Conservation (phyloP, 2,888 invertebrate species). For the Nomada hirtipes region DNA sequence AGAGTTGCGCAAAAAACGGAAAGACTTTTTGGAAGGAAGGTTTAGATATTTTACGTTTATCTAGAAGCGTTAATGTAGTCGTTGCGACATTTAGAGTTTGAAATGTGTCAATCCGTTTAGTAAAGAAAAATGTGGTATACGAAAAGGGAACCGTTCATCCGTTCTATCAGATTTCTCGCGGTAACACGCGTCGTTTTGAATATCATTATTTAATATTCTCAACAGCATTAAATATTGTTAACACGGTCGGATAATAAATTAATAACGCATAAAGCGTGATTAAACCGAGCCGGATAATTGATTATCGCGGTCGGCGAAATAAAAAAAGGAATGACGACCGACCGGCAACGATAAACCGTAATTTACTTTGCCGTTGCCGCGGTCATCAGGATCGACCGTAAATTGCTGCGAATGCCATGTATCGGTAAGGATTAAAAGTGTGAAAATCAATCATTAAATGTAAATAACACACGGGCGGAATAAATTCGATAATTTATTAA, state of each 20-base stretch:
- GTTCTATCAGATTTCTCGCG: slow-evolving; percentile 8
- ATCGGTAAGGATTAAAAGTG: slow-evolving; percentile 55
- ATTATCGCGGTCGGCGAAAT: slow-evolving; percentile 41
- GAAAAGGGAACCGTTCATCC: slow-evolving; percentile 3
- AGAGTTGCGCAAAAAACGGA: too few species aligned
- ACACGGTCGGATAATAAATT: slow-evolving; percentile 55
- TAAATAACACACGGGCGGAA: slow-evolving; percentile 46
- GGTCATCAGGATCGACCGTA: slow-evolving; percentile 45
- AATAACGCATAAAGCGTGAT: slow-evolving; percentile 57
- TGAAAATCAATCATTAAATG: slow-evolving; percentile 53
- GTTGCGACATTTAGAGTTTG: too few species aligned
- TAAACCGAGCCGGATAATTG: slow-evolving; percentile 56
- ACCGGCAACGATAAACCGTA: slow-evolving; percentile 49
- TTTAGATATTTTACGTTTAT: too few species aligned
- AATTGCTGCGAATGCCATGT: slow-evolving; percentile 36
- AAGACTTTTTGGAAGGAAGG: too few species aligned
- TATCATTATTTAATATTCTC: slow-evolving; percentile 53
- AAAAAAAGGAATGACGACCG: slow-evolving; percentile 44
- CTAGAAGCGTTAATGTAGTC: too few species aligned
- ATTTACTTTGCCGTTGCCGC: slow-evolving; percentile 44
- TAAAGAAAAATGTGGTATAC: too few species aligned
- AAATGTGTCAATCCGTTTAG: too few species aligned
- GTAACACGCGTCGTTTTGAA: slow-evolving; percentile 21
- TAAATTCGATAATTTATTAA: slow-evolving; percentile 55
- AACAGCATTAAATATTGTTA: slow-evolving; percentile 48